These are phyloP conservation scores for Samia ricini DNA, from an alignment of 1,140 invertebrate species.

Conservation along the genomic window DNA sequence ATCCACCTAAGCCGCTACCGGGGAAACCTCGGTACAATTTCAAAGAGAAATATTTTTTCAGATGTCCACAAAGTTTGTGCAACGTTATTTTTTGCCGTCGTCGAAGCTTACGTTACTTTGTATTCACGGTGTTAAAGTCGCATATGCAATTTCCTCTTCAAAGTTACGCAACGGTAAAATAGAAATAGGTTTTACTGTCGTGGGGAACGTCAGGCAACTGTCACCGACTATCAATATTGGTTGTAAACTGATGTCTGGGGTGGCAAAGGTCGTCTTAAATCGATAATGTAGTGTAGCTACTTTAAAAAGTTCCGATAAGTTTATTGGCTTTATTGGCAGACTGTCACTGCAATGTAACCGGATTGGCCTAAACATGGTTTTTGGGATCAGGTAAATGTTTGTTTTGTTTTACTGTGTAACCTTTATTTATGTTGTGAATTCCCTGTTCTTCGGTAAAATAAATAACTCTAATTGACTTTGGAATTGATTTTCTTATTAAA, in stretches of 20 bases:
- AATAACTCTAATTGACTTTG: neutral
- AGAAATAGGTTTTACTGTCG: constrained; percentile 14
- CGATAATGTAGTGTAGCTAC: constrained; percentile 68
- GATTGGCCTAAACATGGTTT: constrained; percentile 11
- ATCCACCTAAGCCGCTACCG: constrained; percentile 54
- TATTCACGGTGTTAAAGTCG: neutral
- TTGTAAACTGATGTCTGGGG: constrained; percentile 67
- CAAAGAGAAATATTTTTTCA: constrained; percentile 64
- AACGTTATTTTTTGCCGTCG: constrained; percentile 4
- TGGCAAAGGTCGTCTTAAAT: constrained; percentile 65
- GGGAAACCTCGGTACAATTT: constrained; percentile 61
- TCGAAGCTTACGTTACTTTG: neutral
- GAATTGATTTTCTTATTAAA: too few relatives aligned
- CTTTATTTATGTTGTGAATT: neutral
- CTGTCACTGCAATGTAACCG: constrained; percentile 39
- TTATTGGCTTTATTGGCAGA: constrained; percentile 67
- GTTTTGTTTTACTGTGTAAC: neutral
- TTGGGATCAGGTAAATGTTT: neutral
- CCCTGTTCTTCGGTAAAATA: neutral
- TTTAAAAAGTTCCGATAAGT: constrained; percentile 64
- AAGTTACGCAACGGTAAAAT: neutral
- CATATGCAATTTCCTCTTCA: neutral
- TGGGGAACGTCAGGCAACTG: constrained; percentile 54
- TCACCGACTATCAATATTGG: constrained; percentile 71
- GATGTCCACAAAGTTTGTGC: constrained; percentile 53